Evolutionary conservation across 2,797 vertebrate genomes (phyloP).

Genomic region (Paguma larvata): DNA sequence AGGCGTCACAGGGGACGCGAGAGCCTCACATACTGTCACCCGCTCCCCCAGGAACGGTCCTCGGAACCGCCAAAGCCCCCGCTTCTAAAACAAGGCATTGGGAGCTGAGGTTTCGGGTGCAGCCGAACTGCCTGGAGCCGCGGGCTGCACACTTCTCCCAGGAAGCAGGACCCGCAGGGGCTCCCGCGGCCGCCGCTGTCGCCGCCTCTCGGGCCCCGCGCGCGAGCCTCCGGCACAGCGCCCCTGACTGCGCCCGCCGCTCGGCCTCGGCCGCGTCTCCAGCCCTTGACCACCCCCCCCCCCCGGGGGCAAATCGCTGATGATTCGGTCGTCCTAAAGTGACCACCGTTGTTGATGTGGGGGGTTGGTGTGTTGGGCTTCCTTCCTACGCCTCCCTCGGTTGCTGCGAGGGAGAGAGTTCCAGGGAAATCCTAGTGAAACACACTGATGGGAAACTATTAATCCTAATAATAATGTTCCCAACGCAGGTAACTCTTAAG

Average conservation of each 20-base stretch:
- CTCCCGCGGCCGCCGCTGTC: neutral
- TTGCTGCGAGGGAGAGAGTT: neutral
- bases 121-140: neutral
- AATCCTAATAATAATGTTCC: constrained; percentile 26
- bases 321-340: neutral
- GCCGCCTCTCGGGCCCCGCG: neutral
- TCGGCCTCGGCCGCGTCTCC: neutral
- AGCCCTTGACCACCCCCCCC: neutral
- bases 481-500: constrained; percentile 50
- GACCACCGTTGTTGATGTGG: neutral
- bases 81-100: neutral
- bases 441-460: constrained; percentile 9
- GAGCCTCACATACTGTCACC: neutral
- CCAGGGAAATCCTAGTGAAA: constrained; percentile 54
- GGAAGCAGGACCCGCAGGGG: neutral
- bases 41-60: neutral
- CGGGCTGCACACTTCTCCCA: neutral
- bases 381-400: neutral
- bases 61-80: neutral
- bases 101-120: neutral
- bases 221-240: neutral
- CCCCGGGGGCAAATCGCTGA: neutral
- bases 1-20: neutral
- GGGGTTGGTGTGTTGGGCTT: neutral
- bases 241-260: neutral